Evolutionary conservation across 2,797 vertebrate genomes (phyloP).

Genomic region (Harpagifer antarcticus): DNA sequence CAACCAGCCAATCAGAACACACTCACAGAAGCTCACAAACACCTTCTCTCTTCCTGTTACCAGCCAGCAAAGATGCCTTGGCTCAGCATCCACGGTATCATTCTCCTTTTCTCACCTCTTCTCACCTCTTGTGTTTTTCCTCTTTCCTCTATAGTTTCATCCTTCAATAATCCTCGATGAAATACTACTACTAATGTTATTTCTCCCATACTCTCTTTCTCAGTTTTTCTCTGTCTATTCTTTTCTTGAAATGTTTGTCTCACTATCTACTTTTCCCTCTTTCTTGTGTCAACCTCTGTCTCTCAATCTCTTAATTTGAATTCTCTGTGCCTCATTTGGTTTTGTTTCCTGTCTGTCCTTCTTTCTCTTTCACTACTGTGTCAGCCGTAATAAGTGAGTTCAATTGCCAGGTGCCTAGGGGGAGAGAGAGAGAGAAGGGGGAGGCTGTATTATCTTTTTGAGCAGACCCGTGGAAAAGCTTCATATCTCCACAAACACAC

Average conservation of each 20-base stretch:
- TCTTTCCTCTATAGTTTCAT: conserved; percentile 3
- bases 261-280: not conserved
- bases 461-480: not conserved
- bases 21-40: conserved; percentile 22
- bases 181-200: conserved; percentile 16
- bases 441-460: not conserved
- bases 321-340: not conserved
- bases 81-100: conserved; percentile 3
- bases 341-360: conserved; percentile 2
- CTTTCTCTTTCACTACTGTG: not conserved
- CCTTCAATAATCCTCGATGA: conserved; percentile 36
- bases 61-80: not conserved
- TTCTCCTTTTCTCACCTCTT: not conserved
- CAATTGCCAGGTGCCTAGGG: not conserved
- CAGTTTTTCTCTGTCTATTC: not conserved
- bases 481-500: conserved; percentile 6
- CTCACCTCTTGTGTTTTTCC: conserved; percentile 1
- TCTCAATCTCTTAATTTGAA: not conserved
- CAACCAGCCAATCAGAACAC: conserved; percentile 7
- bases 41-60: conserved; percentile 16
- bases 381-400: not conserved
- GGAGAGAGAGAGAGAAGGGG: not conserved
- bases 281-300: not conserved
- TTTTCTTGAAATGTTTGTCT: not conserved
- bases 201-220: conserved; percentile 13